Evolutionary conservation across 2,797 vertebrate genomes (phyloP), one percentile per base, ranked within the genome.

Genomic region (Brachyalestes nurse): DNA sequence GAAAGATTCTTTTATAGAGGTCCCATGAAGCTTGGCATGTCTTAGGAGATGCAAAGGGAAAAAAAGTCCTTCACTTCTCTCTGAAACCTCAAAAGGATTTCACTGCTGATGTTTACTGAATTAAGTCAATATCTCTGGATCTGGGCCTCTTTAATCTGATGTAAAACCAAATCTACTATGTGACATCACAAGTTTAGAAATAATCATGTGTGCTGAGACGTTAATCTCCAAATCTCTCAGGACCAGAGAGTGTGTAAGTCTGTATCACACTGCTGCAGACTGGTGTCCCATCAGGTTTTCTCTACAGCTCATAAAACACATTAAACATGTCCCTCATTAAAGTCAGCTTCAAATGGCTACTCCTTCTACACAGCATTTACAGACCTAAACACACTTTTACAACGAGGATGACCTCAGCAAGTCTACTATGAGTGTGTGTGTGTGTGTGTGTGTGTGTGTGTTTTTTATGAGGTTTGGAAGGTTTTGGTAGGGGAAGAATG

Each of bases 351-450:
- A 72, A 67, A 78, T 25, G 49, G 62, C 78, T 17, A 19, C 19
- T 38, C 64, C 42, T 61, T 64, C 9, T 16, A 58, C 61, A 58
- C 23, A 61, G 60, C 38, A 53, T 72, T 55, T 55, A 53, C 67
- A 69, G 14, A 69, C 21, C 53, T 60, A 79, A 82, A 79, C 51
- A 71, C 19, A 9, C 62, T 13, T 21, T 62, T n/a, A 71, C 23
- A 51, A 6, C 17, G 53, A 84, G 74, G 67, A 72, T 14, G 19
- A 66, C 17, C 72, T 62, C 58, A 67, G 67, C 58, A 82, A 72
- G 10, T 72, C 57, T 67, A 66, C 47, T 80, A 21, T 73, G 73
- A 77, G 49, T 38, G 66, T 42, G 14, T 72, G 61, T 70, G 62
- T 28, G 23, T 14, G 6, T 60, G 58, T 60, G 9, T 60, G 23